phyloP scores from a whole-genome alignment of 2,113 vertebrate genomes.

The Mobula hypostoma region DNA sequence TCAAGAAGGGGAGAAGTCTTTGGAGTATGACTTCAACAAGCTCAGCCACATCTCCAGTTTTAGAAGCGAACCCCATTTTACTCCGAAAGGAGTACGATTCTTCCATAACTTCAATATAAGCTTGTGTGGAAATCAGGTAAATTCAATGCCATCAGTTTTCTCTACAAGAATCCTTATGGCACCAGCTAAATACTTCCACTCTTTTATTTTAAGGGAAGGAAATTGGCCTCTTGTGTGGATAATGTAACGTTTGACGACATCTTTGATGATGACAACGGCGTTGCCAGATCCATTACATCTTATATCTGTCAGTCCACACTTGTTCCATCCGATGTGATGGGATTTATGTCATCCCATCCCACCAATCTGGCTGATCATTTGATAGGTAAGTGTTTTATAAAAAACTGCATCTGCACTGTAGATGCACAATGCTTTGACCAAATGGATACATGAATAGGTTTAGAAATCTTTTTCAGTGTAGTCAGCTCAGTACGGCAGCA shows the following conservation, averaged over 20 bases:
- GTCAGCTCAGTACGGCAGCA: background rate
- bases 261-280: slow-evolving; percentile 45
- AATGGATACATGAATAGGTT: background rate
- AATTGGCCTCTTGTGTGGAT: slow-evolving; percentile 64
- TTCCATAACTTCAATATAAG: slow-evolving; percentile 73
- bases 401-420: background rate
- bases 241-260: slow-evolving; percentile 70
- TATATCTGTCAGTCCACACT: slow-evolving; percentile 75
- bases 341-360: slow-evolving; percentile 77
- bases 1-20: slow-evolving; percentile 40
- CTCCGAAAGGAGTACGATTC: slow-evolving; percentile 78
- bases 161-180: background rate
- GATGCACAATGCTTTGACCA: background rate
- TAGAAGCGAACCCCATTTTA: slow-evolving; percentile 71
- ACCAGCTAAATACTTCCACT: background rate
- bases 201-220: slow-evolving; percentile 54
- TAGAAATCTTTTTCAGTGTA: background rate
- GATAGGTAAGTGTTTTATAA: slow-evolving; percentile 60
- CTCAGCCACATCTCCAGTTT: slow-evolving; percentile 58
- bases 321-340: slow-evolving; percentile 72
- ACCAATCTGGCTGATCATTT: slow-evolving; percentile 72
- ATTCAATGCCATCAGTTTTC: background rate
- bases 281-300: slow-evolving; percentile 55
- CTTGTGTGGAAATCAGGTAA: slow-evolving; percentile 81
- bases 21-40: slow-evolving; percentile 69